These are phyloP conservation scores for Apocrypta bakeri DNA, from an alignment of 1,140 invertebrate genomes.

Conservation along the genomic window DNA sequence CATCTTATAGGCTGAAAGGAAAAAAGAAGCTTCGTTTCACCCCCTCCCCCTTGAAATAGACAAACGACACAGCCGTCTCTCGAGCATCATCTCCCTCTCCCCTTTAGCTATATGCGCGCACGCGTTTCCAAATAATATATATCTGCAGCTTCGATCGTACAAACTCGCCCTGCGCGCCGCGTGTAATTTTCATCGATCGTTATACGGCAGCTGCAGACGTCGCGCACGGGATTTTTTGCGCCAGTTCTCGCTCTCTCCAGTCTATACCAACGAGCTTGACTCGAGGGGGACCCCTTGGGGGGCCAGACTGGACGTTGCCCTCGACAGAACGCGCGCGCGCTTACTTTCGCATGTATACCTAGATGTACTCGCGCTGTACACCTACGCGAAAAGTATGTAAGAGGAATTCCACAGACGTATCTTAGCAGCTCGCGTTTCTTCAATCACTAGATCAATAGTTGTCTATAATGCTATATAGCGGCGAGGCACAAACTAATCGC, in stretches of 20 bases:
- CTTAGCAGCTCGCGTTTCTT: too few species aligned
- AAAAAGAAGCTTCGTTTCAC: background rate
- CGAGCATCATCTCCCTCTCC: background rate
- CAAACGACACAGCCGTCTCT: background rate
- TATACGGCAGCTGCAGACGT: background rate
- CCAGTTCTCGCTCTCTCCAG: background rate
- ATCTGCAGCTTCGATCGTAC: slow-evolving; percentile 24
- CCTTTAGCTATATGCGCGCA: background rate
- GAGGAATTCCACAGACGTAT: too few species aligned
- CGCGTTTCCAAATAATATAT: background rate
- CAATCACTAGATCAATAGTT: too few species aligned
- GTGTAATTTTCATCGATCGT: slow-evolving; percentile 44
- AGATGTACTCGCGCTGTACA: too few species aligned
- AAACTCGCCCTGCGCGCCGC: slow-evolving; percentile 3
- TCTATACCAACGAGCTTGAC: too few species aligned
- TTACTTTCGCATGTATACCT: too few species aligned
- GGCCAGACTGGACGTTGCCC: slow-evolving; percentile 8
- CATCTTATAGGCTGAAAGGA: background rate
- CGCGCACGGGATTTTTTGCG: slow-evolving; percentile 24
- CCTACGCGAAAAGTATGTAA: too few species aligned
- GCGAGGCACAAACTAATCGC: too few species aligned
- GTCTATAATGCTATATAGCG: too few species aligned
- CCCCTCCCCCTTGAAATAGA: background rate
- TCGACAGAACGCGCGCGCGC: background rate
- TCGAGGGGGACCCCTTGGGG: background rate